A percentile compares a stretch with the other conserved stretches of the same genome.
Evolutionary conservation across 2,113 vertebrate species (phyloP).

Genomic region (Peromyscus californicus): DNA sequence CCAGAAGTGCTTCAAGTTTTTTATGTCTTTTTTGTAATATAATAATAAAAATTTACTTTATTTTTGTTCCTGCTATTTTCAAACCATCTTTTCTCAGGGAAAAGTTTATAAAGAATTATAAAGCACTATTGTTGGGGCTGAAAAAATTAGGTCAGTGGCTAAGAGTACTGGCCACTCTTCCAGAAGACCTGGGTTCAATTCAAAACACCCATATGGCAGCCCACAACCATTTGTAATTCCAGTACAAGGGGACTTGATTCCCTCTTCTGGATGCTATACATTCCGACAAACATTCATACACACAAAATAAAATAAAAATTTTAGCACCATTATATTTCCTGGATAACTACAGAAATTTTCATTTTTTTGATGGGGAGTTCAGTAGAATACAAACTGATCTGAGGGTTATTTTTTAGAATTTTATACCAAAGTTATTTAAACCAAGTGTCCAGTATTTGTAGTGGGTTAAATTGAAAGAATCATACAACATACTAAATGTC

Average conservation of each 20-base stretch:
- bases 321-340: not conserved
- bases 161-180: not conserved
- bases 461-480: not conserved
- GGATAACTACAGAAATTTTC: not conserved
- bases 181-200: not conserved
- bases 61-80: not conserved
- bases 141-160: not conserved
- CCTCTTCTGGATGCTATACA: not conserved
- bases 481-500: not conserved
- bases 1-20: not conserved
- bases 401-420: not conserved
- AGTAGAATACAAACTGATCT: not conserved
- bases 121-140: not conserved
- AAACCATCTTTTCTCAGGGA: not conserved
- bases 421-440: not conserved
- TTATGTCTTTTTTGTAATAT: not conserved
- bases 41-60: constrained; percentile 24
- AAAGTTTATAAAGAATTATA: constrained; percentile 22
- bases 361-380: not conserved
- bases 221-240: not conserved
- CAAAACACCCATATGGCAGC: not conserved
- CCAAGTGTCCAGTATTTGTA: not conserved
- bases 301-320: not conserved
- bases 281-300: not conserved
- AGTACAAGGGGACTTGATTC: not conserved